A percentile compares a stretch with the other conserved stretches of the same genome.
Evolutionary conservation across 37 sponge, comb jelly and placozoan genomes (phyloP).

Genomic region (Agelas oroides): DNA sequence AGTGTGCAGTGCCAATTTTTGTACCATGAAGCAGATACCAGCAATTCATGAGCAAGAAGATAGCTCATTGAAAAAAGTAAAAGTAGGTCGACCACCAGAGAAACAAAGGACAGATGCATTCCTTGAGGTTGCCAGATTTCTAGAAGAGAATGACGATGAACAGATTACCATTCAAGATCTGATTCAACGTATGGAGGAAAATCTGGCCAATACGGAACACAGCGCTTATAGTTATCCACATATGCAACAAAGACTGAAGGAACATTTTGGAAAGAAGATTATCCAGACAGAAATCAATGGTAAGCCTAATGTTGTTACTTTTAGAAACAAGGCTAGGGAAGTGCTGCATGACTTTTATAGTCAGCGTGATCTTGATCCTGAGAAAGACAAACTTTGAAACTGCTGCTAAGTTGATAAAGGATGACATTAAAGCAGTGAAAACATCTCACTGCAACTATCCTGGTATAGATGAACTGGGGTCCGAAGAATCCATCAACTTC

Average conservation of each 20-base stretch:
- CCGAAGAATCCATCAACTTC: slow-evolving; percentile 14
- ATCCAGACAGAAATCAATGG: slow-evolving; percentile 56
- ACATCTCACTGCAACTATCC: slow-evolving; percentile 48
- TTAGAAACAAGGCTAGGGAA: slow-evolving; percentile 28
- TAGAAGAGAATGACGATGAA: slow-evolving; percentile 57
- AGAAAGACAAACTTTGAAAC: slow-evolving; percentile 34
- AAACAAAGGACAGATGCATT: slow-evolving; percentile 52
- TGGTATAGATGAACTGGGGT: slow-evolving; percentile 12
- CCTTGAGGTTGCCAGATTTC: slow-evolving; percentile 49
- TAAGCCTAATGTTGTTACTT: slow-evolving; percentile 49
- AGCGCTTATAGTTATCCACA: slow-evolving; percentile 27
- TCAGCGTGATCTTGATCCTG: neutral
- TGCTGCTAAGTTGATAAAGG: slow-evolving; percentile 49
- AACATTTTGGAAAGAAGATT: slow-evolving; percentile 49
- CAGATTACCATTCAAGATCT: slow-evolving; percentile 52
- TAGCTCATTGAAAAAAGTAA: slow-evolving; percentile 27
- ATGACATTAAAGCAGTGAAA: slow-evolving; percentile 49
- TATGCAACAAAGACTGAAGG: slow-evolving; percentile 29
- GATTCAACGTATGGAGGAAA: slow-evolving; percentile 31
- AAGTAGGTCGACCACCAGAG: slow-evolving; percentile 43
- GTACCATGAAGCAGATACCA: slow-evolving; percentile 53
- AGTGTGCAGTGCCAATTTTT: slow-evolving; percentile 48
- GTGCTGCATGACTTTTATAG: slow-evolving; percentile 55
- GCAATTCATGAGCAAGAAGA: slow-evolving; percentile 38
- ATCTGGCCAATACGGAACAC: slow-evolving; percentile 19